Base-by-base conservation (phyloP, 2,113 vertebrate genomes). In the Castor canadensis region DNA sequence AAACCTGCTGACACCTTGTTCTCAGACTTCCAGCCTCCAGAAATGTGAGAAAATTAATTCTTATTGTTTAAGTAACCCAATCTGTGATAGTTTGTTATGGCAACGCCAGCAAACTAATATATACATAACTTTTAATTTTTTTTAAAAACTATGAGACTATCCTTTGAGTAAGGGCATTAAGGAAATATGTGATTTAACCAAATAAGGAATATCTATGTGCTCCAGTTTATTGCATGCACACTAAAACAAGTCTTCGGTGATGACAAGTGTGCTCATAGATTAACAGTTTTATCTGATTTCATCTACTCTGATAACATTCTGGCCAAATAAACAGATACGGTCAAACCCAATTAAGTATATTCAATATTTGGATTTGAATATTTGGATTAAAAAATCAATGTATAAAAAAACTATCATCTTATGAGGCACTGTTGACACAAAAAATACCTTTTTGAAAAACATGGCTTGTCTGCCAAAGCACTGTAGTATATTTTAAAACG, bases 391-490 rank as follows among this genome's bases (percentile, higher is more conserved):
- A 95, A 97, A 95, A 97, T 95, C 97, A 98, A 97, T 97, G 97
- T 96, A 95, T 97, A 97, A 97, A 97, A 93, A 95, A 94, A 40
- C 94, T 90, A 97, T 96, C 96, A 96, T 92, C 77, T 47, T 93
- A 92, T 86, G 87, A 98, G 88, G 79, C 71, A 96, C 91, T 98
- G 97, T 97, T 98, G 96, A 98, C 82, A 97, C 77, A 97, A 96
- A 98, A 97, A 98, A 97, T 97, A 96, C 96, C 96, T 96, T 98
- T 98, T 96, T 95, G 91, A 97, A 92, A 98, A 97, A 96, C 97
- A 97, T 58, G 92, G 40, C 32, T 91, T 76, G 81, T 73, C 88
- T 96, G 96, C 97, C 97, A 97, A 96, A 97, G 76, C 32, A 77
- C 85, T 93, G 96, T 88, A 87, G 82, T 75, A 47, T 92, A 94